Evolutionary conservation across 2,888 invertebrate genomes (phyloP).

Genomic region (Athrips mouffetella): DNA sequence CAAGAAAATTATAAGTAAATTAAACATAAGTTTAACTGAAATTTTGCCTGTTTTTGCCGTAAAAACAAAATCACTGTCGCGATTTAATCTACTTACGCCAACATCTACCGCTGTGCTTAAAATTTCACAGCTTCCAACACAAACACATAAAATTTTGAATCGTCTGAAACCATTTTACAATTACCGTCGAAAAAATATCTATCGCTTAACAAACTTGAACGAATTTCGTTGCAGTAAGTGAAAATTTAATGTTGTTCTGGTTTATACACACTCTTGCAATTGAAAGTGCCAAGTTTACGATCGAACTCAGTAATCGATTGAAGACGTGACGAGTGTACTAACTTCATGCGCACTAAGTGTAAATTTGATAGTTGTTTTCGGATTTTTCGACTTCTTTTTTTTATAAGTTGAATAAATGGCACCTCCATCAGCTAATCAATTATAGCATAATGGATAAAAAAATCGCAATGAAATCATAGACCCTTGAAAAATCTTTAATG

Average conservation of each 20-base stretch:
- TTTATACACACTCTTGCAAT: constrained; percentile 39
- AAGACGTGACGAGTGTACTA: constrained; percentile 40
- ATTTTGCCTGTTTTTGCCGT: too few relatives aligned
- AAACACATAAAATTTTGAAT: constrained; percentile 27
- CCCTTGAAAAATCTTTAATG: too few relatives aligned
- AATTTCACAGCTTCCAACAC: constrained; percentile 24
- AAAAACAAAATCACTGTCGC: constrained; percentile 21
- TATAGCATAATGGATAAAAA: too few relatives aligned
- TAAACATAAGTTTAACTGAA: too few relatives aligned
- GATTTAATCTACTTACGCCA: constrained; percentile 23
- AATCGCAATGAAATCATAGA: too few relatives aligned
- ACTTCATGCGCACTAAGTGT: constrained; percentile 30
- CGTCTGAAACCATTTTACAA: constrained; percentile 1
- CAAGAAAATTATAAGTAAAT: too few relatives aligned
- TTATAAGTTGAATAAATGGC: too few relatives aligned
- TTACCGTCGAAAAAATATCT: neutral
- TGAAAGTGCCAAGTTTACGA: constrained; percentile 52
- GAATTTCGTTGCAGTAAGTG: neutral
- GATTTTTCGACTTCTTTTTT: too few relatives aligned
- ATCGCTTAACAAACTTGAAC: too few relatives aligned
- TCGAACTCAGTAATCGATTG: constrained; percentile 46
- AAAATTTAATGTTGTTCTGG: constrained; percentile 9
- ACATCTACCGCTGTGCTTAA: constrained; percentile 18
- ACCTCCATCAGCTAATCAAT: too few relatives aligned
- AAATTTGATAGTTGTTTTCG: constrained; percentile 34